These are phyloP conservation scores for Neodiprion pinetum DNA, from an alignment of 1,140 invertebrate species.

Conservation along the genomic window DNA sequence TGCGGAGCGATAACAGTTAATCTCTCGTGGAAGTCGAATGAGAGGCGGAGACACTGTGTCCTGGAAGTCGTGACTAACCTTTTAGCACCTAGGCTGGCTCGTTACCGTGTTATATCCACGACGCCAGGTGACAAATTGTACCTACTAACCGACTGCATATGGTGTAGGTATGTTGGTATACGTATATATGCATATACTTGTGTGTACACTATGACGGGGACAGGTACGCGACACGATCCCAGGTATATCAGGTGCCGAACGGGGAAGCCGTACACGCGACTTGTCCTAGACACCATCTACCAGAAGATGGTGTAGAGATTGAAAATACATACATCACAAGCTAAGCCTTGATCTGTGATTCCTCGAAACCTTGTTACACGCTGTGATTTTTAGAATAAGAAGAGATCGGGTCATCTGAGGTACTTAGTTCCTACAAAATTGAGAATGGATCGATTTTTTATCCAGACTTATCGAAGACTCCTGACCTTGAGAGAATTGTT, in stretches of 20 bases:
- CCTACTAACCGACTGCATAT: neutral
- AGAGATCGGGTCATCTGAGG: too few species aligned
- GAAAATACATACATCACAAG: neutral
- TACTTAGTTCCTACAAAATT: too few species aligned
- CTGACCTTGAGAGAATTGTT: too few species aligned
- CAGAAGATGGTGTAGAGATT: neutral
- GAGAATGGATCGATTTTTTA: too few species aligned
- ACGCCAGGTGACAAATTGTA: conserved; percentile 4
- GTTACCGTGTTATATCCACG: conserved; percentile 5
- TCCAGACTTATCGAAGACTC: too few species aligned
- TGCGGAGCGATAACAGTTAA: neutral
- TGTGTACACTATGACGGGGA: neutral
- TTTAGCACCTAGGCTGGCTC: neutral
- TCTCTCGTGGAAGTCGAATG: neutral
- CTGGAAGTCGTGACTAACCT: conserved; percentile 7
- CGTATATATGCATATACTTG: too few species aligned
- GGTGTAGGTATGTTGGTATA: neutral
- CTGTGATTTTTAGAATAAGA: too few species aligned
- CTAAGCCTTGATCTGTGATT: too few species aligned
- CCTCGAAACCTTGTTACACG: too few species aligned
- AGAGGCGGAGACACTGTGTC: neutral
- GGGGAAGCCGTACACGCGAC: conserved; percentile 1
- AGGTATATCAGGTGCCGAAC: neutral
- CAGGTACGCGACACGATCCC: neutral
- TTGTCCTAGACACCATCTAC: neutral